Base-by-base conservation (phyloP, 2,888 invertebrate species). In the Drosophila putrida region DNA sequence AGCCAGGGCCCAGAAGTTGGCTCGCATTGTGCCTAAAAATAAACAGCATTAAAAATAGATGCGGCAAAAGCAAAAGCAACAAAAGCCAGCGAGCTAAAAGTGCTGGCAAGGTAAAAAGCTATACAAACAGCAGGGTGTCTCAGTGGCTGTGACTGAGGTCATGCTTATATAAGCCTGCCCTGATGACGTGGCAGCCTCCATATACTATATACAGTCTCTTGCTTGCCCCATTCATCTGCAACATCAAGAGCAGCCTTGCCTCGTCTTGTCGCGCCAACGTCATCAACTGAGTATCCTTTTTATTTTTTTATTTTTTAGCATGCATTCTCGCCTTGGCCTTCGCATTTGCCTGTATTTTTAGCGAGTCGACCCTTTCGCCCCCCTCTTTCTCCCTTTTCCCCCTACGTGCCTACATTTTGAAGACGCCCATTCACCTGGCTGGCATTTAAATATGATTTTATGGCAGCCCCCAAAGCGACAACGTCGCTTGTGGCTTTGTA, bases 381-480 rank as follows among this genome's bases (percentile, higher is more conserved):
- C n/a, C 4, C 10, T 20, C 9, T 15, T 39, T 8, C 28, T 4
- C 10, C 27, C 11, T 15, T 41, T 10, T n/a, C 33, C 63, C 35
- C 35, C 28, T 9, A 2, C 15, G 13, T 46, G 58, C 53, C 60
- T 57, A 44, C 73, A 68, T 76, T 76, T 80, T 62, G 68, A 80
- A 68, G 61, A 13, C 8, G 9, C 31, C 58, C 50, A 46, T 31
- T 46, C 65, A 78, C 75, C 78, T 71, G 65, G 27, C 66, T 60
- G 72, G 46, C 84, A 87, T 78, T 87, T 83, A 72, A 78, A 67
- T 81, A 75, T 58, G 68, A 62, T 75, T 78, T 71, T 70, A 80
- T 72, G 75, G 61, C 70, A 59, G 46, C 49, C 25, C 60, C 66
- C 60, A 54, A 60, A 59, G 54, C 49, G 55, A 39, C 49, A 6